Evolutionary conservation across 2,888 invertebrate genomes (phyloP), one percentile per base, ranked within the genome.

Genomic region (Orthosia incerta): DNA sequence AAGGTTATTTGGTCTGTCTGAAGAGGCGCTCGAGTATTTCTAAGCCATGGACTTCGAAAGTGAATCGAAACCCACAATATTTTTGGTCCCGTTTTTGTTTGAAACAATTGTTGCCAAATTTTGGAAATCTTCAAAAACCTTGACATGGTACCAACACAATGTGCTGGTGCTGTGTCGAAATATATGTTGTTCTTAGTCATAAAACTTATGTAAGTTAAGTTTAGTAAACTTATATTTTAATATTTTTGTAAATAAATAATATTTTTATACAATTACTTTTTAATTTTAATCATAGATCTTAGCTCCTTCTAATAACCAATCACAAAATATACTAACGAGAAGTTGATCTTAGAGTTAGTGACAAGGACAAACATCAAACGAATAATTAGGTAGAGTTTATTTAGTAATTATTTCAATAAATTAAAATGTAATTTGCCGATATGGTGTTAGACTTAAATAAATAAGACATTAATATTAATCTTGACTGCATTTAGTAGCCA

Each of bases 81-180:
- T 85, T 63, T 86, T 85, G 80, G 86, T 77, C 75, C 75, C 63
- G 73, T 77, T 73, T 84, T 79, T 82, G 74, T 76, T 64, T 70
- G 78, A 85, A 88, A 86, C 76, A 73, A 82, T 86, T 91, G 87
- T 93, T 94, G 94, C 92, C 93, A 94, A 94, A 93, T 93, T 78
- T 91, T 87, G 87, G 85, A 82, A 84, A 84, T 88, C 89, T 86
- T 88, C 88, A 88, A 89, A 88, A 87, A 89, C 86, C 93, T 95
- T 95, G 95, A 93, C 93, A 92, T 90, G 86, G 91, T 86, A 94
- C 93, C 94, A 89, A 86, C 89, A 86, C 85, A 80, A 69, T 71
- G 86, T 87, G 91, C 91, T 82, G 95, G 92, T 95, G 89, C 91
- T 90, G 84, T 94, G 95, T 95, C 92, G 95, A 95, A 93, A 91